Conservation (phyloP, 2,113 vertebrate genomes). For the Azemiops feae region DNA sequence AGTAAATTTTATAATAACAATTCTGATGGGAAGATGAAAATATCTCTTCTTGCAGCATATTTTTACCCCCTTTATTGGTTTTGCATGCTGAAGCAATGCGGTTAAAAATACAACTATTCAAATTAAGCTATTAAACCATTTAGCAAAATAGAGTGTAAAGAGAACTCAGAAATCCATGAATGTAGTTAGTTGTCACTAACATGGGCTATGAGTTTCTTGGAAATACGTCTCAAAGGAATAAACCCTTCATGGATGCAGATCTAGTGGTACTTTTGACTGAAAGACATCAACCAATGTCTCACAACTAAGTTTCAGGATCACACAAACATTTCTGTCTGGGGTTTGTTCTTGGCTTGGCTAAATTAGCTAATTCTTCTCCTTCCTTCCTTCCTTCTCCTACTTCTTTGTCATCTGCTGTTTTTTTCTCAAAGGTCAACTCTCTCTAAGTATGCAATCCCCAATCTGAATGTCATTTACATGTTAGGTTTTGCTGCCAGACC, state of each 20-base stretch:
- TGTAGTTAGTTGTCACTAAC: constrained; percentile 16
- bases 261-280: not conserved
- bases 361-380: not conserved
- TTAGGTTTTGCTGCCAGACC: not conserved
- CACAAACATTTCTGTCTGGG: not conserved
- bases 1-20: constrained; percentile 48
- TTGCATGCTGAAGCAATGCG: constrained; percentile 40
- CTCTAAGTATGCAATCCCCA: not conserved
- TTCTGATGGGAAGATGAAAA: constrained; percentile 52
- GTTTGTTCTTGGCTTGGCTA: not conserved
- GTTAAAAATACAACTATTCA: constrained; percentile 34
- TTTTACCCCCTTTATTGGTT: constrained; percentile 49
- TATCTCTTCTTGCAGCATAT: constrained; percentile 45
- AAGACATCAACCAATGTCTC: not conserved
- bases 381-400: not conserved
- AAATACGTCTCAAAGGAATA: not conserved
- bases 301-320: not conserved
- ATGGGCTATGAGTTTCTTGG: not conserved
- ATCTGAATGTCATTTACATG: not conserved
- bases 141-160: not conserved
- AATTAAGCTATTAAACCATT: not conserved
- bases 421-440: not conserved
- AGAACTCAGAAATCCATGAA: not conserved
- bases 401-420: not conserved
- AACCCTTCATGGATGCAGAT: not conserved